Evolutionary conservation across 2,113 vertebrate species (phyloP), one percentile per base, ranked within the genome.

Genomic region (Thunnus maccoyii): DNA sequence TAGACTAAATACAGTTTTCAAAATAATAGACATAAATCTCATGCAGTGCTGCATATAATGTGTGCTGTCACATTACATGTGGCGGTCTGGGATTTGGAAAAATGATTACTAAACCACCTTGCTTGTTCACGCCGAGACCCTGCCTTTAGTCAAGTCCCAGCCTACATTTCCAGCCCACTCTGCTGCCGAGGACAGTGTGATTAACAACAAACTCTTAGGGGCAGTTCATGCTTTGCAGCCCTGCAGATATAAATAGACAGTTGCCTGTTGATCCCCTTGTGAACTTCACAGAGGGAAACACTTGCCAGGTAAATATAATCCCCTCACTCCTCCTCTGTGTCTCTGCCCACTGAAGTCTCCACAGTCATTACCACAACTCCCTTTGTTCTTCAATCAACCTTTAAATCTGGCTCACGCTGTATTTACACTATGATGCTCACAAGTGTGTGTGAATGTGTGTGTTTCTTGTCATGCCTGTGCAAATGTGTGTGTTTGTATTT

Each of bases 311-410:
- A 85, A 85, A 90, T 74, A 57, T 56, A 82, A 69, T 46, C 57
- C 75, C 70, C 27, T 41, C 76, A 27, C 54, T 44, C 66, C 7
- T 18, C 15, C 50, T 55, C 62, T 36, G 41, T 18, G 18, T 41
- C 27, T 68, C 13, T 36, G 54, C 52, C 30, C 57, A 64, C 5
- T 69, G 64, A 64, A 68, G 66, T 46, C 54, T 72, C 17, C 8
- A 7, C 60, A 6, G 1, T 60, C 83, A 72, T 76, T 72, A 77
- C 30, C 77, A 80, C 72, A 56, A 84, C 52, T 20, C 66, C 85
- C 83, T 88, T 75, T 84, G 77, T 90, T 87, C 80, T 82, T 82
- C 74, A 71, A 62, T 64, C 46, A 71, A 18, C 80, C 84, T 82
- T 74, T 74, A 76, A 74, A 84, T 76, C 63, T 58, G 62, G 41